Conservation (phyloP, 2,113 vertebrate species). For the Eudyptes chrysolophus region DNA sequence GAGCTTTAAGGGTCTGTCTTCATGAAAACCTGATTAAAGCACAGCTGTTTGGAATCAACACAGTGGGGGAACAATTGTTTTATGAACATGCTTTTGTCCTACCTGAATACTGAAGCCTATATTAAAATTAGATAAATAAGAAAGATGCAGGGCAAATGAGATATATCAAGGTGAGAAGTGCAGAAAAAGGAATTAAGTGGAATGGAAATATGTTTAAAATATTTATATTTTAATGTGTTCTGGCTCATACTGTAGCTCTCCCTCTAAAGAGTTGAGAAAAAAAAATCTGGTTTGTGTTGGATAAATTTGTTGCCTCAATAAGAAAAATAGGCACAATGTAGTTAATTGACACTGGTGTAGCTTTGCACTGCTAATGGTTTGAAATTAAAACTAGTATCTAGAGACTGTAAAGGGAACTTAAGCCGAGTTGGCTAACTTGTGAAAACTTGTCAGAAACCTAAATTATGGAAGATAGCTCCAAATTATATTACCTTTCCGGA, state of each 20-base stretch:
- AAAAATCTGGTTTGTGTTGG: background rate
- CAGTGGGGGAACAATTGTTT: background rate
- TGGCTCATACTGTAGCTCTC: background rate
- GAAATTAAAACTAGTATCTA: background rate
- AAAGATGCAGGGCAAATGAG: background rate
- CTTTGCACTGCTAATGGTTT: background rate
- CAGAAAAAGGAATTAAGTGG: background rate
- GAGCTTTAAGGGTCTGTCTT: background rate
- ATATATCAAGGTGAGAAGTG: background rate
- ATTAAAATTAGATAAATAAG: background rate
- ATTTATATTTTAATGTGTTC: background rate
- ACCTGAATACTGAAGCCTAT: background rate
- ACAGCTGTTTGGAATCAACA: background rate
- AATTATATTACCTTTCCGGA: background rate
- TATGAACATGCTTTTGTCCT: background rate
- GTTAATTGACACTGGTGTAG: background rate
- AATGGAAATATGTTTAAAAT: background rate
- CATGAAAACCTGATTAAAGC: background rate
- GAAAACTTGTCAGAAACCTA: background rate
- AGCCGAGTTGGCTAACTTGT: rapidly evolving
- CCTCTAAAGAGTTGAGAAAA: background rate
- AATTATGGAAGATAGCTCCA: background rate
- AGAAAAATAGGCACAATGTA: background rate
- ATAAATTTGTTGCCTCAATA: background rate
- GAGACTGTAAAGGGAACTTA: background rate